A percentile compares a stretch with the other conserved stretches of the same genome.
Conservation (phyloP, 2,113 vertebrate genomes). For the Anhinga rufa region DNA sequence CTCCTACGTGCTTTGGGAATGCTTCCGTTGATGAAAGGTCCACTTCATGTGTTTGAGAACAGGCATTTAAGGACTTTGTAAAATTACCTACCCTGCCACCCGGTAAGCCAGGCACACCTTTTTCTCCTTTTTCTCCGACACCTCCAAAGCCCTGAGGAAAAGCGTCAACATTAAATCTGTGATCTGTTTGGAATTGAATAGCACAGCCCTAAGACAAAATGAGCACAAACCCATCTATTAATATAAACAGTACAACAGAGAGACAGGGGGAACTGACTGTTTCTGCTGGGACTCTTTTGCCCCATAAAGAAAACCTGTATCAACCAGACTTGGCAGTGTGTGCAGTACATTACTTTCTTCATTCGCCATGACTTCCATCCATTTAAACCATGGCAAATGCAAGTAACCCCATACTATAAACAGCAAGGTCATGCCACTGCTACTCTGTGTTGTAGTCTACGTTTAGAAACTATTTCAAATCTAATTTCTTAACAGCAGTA, state of each 20-base stretch:
- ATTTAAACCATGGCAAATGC: background rate
- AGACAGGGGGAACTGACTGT: background rate
- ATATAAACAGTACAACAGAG: background rate
- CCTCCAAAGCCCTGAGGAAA: constrained; percentile 75
- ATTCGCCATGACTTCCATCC: background rate
- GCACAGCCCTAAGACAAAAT: background rate
- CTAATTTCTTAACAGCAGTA: background rate
- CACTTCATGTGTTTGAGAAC: background rate
- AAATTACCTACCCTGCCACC: constrained; percentile 82
- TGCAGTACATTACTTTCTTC: background rate
- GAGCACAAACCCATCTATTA: background rate
- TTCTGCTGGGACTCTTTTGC: background rate
- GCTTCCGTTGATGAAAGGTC: background rate
- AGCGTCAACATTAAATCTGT: background rate
- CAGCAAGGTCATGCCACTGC: background rate
- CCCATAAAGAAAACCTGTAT: background rate
- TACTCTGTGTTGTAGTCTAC: background rate
- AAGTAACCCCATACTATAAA: background rate
- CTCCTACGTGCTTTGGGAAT: background rate
- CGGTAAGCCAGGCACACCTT: constrained; percentile 87
- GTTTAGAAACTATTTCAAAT: background rate
- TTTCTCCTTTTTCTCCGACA: constrained; percentile 84
- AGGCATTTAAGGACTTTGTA: background rate
- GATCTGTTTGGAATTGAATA: background rate
- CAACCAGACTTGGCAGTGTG: background rate